phyloP scores from a whole-genome alignment of 2,113 vertebrate genomes.

The Zosterops hypoxanthus region DNA sequence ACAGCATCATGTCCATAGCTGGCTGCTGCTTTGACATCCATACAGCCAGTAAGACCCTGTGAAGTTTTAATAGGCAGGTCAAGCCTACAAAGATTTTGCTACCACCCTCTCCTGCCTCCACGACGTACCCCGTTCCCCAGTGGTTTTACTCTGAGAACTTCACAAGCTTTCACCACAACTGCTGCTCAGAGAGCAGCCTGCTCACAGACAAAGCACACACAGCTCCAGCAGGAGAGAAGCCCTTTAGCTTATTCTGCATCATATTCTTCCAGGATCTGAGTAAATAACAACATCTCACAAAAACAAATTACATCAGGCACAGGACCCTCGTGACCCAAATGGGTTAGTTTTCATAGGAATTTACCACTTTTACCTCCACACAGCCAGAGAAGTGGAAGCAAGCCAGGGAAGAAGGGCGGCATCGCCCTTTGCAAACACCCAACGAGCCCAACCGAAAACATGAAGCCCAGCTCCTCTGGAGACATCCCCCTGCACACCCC shows the following conservation, averaged over 20 bases:
- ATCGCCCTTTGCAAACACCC: constrained; percentile 32
- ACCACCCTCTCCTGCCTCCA: neutral
- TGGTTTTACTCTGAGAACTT: neutral
- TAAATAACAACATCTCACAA: neutral
- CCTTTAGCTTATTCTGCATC: neutral
- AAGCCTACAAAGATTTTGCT: neutral
- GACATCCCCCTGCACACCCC: neutral
- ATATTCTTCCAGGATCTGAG: accelerated
- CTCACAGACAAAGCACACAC: accelerated
- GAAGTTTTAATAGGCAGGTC: neutral
- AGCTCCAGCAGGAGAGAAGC: neutral
- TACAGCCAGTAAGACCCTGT: neutral
- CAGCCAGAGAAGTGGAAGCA: neutral
- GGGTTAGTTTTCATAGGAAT: neutral
- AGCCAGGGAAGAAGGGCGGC: neutral
- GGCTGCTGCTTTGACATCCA: neutral
- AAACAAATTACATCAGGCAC: neutral
- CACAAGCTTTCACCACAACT: neutral
- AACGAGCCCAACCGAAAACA: neutral
- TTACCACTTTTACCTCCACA: neutral
- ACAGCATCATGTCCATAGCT: neutral
- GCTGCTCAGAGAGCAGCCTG: neutral
- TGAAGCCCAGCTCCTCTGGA: neutral
- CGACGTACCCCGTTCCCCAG: accelerated
- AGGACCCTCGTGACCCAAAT: accelerated